A percentile compares a stretch with the other conserved stretches of the same genome.
phyloP scores from a whole-genome alignment of 2,113 vertebrate genomes.

The Lipotes vexillifer region DNA sequence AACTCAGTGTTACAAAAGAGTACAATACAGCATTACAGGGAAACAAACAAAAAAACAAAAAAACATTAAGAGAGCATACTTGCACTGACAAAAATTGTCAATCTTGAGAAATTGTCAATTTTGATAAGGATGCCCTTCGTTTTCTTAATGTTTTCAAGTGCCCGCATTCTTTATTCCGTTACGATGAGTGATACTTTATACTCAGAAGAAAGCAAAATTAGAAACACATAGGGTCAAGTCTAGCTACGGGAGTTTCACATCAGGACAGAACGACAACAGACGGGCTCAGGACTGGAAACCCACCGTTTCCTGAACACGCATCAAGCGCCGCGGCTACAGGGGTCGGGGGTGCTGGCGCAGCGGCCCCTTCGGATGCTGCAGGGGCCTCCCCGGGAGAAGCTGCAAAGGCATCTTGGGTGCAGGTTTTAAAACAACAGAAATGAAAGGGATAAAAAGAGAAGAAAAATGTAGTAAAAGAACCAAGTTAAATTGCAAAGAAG shows the following conservation, averaged over 20 bases:
- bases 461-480: constrained; percentile 84
- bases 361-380: constrained; percentile 88
- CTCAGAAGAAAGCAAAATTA: constrained; percentile 49
- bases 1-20: constrained; percentile 46
- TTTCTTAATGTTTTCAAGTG: constrained; percentile 69
- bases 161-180: constrained; percentile 51
- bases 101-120: constrained; percentile 71
- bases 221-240: constrained; percentile 75
- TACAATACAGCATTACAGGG: constrained; percentile 13
- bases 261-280: constrained; percentile 69
- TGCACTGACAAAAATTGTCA: constrained; percentile 66
- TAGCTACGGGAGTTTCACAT: constrained; percentile 78
- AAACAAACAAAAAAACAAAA: neutral
- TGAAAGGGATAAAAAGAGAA: constrained; percentile 85
- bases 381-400: constrained; percentile 97
- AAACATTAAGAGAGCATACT: constrained; percentile 66
- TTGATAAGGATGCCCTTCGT: constrained; percentile 74
- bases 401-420: constrained; percentile 96
- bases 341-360: constrained; percentile 86
- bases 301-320: constrained; percentile 99
- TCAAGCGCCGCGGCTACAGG: constrained; percentile 93
- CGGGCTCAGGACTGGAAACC: constrained; percentile 84
- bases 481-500: constrained; percentile 81
- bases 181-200: constrained; percentile 31
- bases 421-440: constrained; percentile 83